Conservation (phyloP, 2,888 invertebrate genomes). For the Yponomeuta cagnagella region DNA sequence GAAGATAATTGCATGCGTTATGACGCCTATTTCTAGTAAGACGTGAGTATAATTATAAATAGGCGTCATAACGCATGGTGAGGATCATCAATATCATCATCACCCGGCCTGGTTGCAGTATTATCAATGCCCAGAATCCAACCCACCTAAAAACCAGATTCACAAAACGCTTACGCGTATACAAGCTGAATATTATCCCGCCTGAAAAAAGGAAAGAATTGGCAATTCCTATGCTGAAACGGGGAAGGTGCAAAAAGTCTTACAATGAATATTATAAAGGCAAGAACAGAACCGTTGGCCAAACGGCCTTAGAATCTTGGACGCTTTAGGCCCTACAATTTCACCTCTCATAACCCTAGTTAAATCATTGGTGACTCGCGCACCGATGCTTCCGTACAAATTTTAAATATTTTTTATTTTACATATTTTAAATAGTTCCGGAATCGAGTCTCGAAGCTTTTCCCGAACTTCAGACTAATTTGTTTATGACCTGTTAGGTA, state of each 20-base stretch:
- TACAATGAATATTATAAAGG: constrained; percentile 38
- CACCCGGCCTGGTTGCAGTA: too few species aligned
- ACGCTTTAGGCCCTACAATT: neutral
- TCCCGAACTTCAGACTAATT: too few species aligned
- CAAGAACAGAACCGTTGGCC: constrained; percentile 23
- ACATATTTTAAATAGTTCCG: too few species aligned
- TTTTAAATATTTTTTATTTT: too few species aligned
- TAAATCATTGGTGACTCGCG: neutral
- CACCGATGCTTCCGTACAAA: too few species aligned
- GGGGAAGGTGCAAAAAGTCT: constrained; percentile 31
- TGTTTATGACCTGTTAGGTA: too few species aligned
- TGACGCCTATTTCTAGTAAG: too few species aligned
- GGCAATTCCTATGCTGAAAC: constrained; percentile 15
- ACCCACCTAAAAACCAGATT: neutral
- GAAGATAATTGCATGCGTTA: too few species aligned
- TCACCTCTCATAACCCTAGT: neutral
- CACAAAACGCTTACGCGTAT: neutral
- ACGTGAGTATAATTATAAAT: too few species aligned
- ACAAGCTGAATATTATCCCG: neutral
- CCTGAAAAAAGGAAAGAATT: neutral
- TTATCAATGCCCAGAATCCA: neutral
- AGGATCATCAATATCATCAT: too few species aligned
- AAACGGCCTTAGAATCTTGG: constrained; percentile 19
- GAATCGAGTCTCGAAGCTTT: too few species aligned
- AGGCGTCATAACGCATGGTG: too few species aligned